phyloP scores from a whole-genome alignment of 2,113 vertebrate species.

The Chamaea fasciata region DNA sequence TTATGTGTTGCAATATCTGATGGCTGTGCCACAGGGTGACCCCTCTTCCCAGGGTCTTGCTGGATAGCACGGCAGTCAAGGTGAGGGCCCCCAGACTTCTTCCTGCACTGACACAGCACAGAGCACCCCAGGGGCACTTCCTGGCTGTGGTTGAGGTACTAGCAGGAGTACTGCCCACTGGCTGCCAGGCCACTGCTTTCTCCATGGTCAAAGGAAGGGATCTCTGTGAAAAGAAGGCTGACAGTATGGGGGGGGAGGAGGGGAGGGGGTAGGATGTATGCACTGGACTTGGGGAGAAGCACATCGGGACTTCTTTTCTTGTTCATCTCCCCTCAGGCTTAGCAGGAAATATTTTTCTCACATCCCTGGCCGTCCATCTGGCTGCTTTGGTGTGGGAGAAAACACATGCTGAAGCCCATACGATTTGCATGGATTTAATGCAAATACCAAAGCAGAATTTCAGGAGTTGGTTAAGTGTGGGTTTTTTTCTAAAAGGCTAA shows the following conservation, averaged over 20 bases:
- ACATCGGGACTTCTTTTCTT: not conserved
- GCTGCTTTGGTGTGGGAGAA: constrained; percentile 27
- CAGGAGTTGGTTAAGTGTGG: not conserved
- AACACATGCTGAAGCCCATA: not conserved
- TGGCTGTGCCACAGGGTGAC: not conserved
- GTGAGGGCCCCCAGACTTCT: not conserved
- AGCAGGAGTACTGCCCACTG: not conserved
- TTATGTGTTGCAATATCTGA: not conserved
- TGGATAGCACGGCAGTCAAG: not conserved
- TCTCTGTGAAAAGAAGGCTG: not conserved
- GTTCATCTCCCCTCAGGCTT: not conserved
- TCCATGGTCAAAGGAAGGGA: not conserved
- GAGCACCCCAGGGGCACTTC: not conserved
- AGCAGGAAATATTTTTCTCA: constrained; percentile 6
- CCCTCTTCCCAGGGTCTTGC: not conserved
- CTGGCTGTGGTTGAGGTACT: not conserved
- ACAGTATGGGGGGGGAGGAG: accelerated
- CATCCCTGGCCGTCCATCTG: constrained; percentile 9
- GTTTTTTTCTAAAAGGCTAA: not conserved
- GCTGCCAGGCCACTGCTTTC: not conserved
- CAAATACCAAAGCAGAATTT: constrained; percentile 35
- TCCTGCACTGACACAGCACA: accelerated
- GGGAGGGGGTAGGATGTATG: not conserved
- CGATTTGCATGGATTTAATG: constrained; percentile 20
- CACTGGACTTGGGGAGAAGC: not conserved